Conservation (phyloP, 2,797 vertebrate species). For the Chrosomus eos region DNA sequence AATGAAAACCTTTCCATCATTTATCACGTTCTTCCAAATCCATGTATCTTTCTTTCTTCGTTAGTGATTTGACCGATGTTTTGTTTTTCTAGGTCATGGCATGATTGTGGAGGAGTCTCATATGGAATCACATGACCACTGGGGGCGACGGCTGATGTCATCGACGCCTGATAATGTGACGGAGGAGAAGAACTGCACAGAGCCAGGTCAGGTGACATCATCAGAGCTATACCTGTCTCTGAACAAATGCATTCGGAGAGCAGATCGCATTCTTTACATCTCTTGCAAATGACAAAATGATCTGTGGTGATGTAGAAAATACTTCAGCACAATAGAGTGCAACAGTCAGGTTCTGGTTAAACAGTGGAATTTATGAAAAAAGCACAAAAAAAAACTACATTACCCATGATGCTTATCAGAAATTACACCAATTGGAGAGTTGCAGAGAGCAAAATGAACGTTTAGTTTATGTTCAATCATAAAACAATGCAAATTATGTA, state of each 20-base stretch:
- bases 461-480: not conserved
- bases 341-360: not conserved
- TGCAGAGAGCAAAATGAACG: not conserved
- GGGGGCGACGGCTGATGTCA: slow-evolving; percentile 80
- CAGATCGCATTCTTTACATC: not conserved
- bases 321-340: not conserved
- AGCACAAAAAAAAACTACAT: not conserved
- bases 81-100: slow-evolving; percentile 72
- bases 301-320: not conserved
- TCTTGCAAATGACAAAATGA: not conserved
- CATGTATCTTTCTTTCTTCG: not conserved
- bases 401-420: not conserved
- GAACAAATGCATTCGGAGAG: not conserved
- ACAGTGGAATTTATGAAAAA: not conserved
- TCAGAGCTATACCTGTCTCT: too few species aligned
- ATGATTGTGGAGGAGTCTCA: slow-evolving; percentile 69
- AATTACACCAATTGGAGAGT: not conserved
- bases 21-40: not conserved
- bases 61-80: not conserved
- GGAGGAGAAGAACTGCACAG: slow-evolving; percentile 76
- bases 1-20: not conserved
- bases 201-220: slow-evolving; percentile 69
- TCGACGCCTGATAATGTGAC: slow-evolving; percentile 68
- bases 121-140: slow-evolving; percentile 60
- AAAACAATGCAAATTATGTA: not conserved